These are phyloP conservation scores for Pachyramphus minor DNA, from an alignment of 2,113 vertebrate genomes.

Conservation along the genomic window DNA sequence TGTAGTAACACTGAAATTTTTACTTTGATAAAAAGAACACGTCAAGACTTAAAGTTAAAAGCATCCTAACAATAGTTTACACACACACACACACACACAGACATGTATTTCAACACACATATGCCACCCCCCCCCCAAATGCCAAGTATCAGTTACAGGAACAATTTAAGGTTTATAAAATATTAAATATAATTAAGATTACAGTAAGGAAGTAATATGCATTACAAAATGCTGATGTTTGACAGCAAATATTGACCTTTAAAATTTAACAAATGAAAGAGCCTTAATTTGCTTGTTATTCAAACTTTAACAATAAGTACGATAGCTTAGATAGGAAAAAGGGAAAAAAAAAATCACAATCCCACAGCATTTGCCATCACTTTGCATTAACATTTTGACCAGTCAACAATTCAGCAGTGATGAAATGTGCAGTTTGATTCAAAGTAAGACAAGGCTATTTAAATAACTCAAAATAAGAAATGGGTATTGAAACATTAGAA, in stretches of 20 bases:
- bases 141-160: conserved; percentile 1
- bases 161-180: conserved; percentile 37
- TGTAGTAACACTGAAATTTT: neutral
- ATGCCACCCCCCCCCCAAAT: neutral
- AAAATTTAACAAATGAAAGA: conserved; percentile 60
- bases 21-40: neutral
- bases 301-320: conserved; percentile 60
- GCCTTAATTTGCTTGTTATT: conserved; percentile 61
- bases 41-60: neutral
- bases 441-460: conserved; percentile 68
- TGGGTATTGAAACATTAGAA: conserved; percentile 74
- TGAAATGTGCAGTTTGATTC: conserved; percentile 70
- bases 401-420: conserved; percentile 60
- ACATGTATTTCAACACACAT: neutral
- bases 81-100: neutral
- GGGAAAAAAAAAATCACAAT: neutral
- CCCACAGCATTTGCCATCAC: neutral
- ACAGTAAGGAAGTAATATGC: conserved; percentile 24
- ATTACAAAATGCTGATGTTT: conserved; percentile 58
- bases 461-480: conserved; percentile 66
- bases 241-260: conserved; percentile 66
- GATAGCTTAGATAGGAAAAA: conserved; percentile 26
- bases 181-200: conserved; percentile 17
- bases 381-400: conserved; percentile 69
- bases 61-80: neutral